These are phyloP conservation scores for Epinephelus malabaricus DNA, from an alignment of 2,797 vertebrate genomes.

Conservation along the genomic window DNA sequence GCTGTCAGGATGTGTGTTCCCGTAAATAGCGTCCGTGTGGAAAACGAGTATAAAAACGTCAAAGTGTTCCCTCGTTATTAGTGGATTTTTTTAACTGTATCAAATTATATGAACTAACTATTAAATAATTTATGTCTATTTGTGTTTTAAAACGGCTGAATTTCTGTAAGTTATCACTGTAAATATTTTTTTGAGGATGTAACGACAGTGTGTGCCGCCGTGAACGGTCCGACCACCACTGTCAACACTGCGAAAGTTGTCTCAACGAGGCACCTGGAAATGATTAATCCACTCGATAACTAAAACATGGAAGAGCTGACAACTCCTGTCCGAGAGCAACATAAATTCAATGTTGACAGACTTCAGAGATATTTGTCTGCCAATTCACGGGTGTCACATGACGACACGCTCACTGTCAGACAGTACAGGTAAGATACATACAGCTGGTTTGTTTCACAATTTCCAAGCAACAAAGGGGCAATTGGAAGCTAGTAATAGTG, in stretches of 20 bases:
- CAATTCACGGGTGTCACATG: constrained; percentile 77
- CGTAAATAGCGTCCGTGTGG: constrained; percentile 69
- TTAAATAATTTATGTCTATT: accelerated
- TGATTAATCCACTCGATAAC: constrained; percentile 37
- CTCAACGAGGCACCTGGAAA: constrained; percentile 4
- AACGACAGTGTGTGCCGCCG: background rate
- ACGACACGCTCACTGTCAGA: constrained; percentile 77
- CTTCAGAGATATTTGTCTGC: constrained; percentile 86
- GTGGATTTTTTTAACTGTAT: background rate
- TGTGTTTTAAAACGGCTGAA: background rate
- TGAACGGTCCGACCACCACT: constrained; percentile 40
- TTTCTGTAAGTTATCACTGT: accelerated
- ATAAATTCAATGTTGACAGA: constrained; percentile 81
- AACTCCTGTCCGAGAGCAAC: constrained; percentile 83
- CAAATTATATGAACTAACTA: accelerated
- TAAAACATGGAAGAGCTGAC: constrained; percentile 79
- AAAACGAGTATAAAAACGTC: constrained; percentile 18
- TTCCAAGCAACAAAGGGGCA: background rate
- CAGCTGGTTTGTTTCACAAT: background rate
- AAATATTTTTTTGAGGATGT: background rate
- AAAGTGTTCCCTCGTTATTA: constrained; percentile 26
- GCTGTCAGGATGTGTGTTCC: constrained; percentile 61
- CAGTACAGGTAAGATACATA: constrained; percentile 90
- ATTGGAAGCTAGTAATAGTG: background rate
- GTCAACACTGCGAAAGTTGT: background rate